These are phyloP conservation scores for Halcyon malimbica DNA, from an alignment of 2,113 vertebrate species.

Conservation along the genomic window DNA sequence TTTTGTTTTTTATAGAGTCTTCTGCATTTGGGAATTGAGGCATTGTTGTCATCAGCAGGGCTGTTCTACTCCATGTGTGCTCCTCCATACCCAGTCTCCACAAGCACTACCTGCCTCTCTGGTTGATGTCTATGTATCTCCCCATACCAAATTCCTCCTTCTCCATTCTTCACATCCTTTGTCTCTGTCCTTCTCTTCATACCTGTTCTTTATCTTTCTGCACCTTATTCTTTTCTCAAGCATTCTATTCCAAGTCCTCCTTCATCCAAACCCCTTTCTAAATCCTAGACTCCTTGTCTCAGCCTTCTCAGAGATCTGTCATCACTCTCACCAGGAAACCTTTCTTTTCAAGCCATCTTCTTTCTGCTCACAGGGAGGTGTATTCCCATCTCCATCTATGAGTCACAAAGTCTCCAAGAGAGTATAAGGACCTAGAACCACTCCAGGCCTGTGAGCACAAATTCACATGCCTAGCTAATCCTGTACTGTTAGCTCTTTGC, in stretches of 20 bases:
- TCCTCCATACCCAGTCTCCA: background rate
- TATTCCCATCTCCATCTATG: background rate
- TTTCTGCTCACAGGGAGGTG: background rate
- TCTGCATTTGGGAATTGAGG: background rate
- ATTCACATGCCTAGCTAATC: background rate
- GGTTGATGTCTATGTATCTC: background rate
- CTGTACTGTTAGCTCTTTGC: background rate
- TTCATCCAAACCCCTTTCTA: background rate
- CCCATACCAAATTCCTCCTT: background rate
- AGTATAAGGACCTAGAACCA: background rate
- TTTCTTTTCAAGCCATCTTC: background rate
- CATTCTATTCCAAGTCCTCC: background rate
- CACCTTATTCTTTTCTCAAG: background rate
- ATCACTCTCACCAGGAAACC: background rate
- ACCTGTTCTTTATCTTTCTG: background rate
- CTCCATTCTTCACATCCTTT: rapidly evolving
- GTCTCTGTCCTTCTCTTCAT: background rate
- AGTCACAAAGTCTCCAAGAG: background rate
- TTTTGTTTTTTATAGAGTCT: background rate
- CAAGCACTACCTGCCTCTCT: background rate
- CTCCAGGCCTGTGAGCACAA: background rate
- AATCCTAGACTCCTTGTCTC: background rate
- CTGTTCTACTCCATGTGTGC: background rate
- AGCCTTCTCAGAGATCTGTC: background rate
- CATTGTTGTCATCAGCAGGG: background rate